Conservation (phyloP, 2,888 invertebrate genomes). For the Gisinianus flammeolus region DNA sequence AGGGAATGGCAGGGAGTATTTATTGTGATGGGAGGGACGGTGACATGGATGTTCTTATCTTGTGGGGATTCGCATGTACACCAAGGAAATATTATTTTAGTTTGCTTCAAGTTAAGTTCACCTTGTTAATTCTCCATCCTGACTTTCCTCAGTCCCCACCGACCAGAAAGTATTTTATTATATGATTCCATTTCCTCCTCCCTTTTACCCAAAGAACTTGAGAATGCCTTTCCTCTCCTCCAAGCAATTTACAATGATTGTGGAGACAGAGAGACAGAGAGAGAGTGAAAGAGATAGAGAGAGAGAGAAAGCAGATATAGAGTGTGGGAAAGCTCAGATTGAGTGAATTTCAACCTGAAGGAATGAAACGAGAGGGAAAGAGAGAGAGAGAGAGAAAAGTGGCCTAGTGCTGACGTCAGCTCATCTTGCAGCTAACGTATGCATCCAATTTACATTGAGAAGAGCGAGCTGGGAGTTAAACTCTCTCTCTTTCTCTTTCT, state of each 20-base stretch:
- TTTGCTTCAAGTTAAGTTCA: not conserved
- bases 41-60: not conserved
- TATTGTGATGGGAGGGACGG: not conserved
- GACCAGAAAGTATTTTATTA: no score
- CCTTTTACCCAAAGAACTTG: no score
- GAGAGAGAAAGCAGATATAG: not conserved
- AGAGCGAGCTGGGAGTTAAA: not conserved
- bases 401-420: conserved; percentile 28
- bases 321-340: not conserved
- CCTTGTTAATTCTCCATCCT: not conserved
- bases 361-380: not conserved
- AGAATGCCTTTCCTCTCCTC: not conserved
- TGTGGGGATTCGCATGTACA: not conserved
- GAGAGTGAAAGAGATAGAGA: not conserved
- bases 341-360: not conserved
- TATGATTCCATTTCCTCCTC: not conserved
- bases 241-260: not conserved
- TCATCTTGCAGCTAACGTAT: conserved; percentile 19
- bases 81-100: not conserved
- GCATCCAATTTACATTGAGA: conserved; percentile 6
- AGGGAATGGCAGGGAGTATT: not conserved
- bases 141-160: not conserved
- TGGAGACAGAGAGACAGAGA: not conserved
- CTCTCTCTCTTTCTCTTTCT: no score
- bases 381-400: conserved; percentile 10